These are phyloP conservation scores for Caloenas nicobarica DNA, from an alignment of 2,113 vertebrate species.

Conservation along the genomic window DNA sequence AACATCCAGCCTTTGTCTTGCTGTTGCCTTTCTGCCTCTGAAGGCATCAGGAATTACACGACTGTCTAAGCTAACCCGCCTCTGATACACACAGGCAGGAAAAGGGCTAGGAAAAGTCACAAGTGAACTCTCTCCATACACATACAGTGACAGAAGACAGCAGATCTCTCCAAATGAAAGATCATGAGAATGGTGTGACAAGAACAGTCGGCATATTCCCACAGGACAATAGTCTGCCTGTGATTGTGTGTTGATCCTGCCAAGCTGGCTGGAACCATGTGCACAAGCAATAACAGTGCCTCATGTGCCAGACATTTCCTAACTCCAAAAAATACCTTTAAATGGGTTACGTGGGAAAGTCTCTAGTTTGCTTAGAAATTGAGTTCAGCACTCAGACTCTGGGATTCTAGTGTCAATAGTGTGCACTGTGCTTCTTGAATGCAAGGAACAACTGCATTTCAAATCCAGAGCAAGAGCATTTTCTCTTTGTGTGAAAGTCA, in stretches of 20 bases:
- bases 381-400: neutral
- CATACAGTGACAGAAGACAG: neutral
- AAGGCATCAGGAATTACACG: neutral
- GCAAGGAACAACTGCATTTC: neutral
- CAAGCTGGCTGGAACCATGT: neutral
- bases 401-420: neutral
- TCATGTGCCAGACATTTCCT: neutral
- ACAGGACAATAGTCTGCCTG: neutral
- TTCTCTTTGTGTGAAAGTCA: neutral
- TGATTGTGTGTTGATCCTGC: conserved; percentile 9
- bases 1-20: neutral
- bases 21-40: neutral
- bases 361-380: neutral
- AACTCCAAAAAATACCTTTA: neutral
- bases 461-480: neutral
- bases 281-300: neutral
- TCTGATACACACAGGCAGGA: neutral
- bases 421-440: neutral
- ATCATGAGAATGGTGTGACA: neutral
- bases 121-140: neutral
- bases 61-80: neutral
- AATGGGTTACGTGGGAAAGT: neutral
- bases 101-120: neutral
- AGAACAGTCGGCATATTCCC: conserved; percentile 19
- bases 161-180: conserved; percentile 6